phyloP scores from a whole-genome alignment of 1,140 invertebrate genomes.

The Nomia melanderi region DNA sequence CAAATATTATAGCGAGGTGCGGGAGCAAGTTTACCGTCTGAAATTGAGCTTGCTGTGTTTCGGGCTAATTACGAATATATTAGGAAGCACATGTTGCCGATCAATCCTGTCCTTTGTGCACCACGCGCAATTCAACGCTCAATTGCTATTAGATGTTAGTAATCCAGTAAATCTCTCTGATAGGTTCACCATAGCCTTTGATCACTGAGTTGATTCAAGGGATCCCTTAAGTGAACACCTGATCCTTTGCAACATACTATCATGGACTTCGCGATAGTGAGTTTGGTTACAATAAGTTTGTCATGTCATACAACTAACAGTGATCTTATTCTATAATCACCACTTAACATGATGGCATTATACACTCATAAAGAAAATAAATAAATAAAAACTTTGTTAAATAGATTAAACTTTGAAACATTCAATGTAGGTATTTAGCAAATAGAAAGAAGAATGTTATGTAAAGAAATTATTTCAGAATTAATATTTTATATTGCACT shows the following conservation, averaged over 20 bases:
- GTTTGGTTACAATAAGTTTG: not conserved
- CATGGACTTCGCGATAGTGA: not conserved
- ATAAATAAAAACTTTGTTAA: no score
- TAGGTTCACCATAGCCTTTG: conserved; percentile 47
- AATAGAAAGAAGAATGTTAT: no score
- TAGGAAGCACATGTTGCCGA: conserved; percentile 20
- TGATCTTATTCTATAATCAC: not conserved
- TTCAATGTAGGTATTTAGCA: no score
- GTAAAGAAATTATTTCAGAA: no score
- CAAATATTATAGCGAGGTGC: not conserved
- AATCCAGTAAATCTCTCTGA: conserved; percentile 48
- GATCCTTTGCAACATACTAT: conserved; percentile 32
- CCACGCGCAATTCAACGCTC: conserved; percentile 41
- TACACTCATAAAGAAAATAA: no score
- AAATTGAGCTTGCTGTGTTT: conserved; percentile 14
- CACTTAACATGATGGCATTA: no score
- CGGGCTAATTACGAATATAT: conserved; percentile 39
- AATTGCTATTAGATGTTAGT: conserved; percentile 52
- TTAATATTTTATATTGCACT: no score
- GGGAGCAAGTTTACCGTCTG: not conserved
- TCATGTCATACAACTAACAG: not conserved
- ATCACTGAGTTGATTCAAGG: conserved; percentile 40
- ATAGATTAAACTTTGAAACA: no score
- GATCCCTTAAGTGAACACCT: conserved; percentile 46
- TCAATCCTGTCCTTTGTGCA: conserved; percentile 43